phyloP scores from a whole-genome alignment of 2,888 invertebrate species.

The Caenorhabditis sp. region DNA sequence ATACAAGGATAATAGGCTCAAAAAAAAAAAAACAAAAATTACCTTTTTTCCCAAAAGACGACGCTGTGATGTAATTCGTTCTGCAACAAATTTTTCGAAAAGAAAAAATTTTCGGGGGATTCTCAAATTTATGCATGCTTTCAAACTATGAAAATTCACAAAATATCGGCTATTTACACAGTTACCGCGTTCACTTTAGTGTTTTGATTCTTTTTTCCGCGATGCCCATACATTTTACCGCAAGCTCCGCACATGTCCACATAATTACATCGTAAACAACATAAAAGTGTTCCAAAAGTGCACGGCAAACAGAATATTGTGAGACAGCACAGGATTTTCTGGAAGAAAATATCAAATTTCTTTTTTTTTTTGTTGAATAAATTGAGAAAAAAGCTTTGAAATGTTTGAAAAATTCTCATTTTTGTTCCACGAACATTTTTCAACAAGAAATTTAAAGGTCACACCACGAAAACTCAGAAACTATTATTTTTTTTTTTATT shows the following conservation, averaged over 20 bases:
- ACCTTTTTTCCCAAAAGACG: no score
- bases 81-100: no score
- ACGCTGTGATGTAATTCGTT: no score
- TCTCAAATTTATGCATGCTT: background rate
- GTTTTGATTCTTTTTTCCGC: conserved; percentile 26
- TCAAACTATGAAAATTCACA: background rate
- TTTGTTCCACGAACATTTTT: no score
- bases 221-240: conserved; percentile 28
- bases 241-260: conserved; percentile 30
- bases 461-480: no score
- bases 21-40: no score
- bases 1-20: background rate
- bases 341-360: conserved; percentile 3
- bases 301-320: conserved; percentile 22
- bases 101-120: background rate
- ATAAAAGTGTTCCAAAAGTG: conserved; percentile 20
- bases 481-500: no score
- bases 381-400: background rate
- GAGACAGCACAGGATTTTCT: conserved; percentile 14
- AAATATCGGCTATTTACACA: background rate
- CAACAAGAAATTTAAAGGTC: no score
- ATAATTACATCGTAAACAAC: conserved; percentile 26
- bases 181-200: conserved; percentile 22
- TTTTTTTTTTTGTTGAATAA: background rate
- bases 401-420: background rate